Percentiles rank a stretch among this genome's conserved stretches.
Evolutionary conservation across 2,797 vertebrate species (phyloP).

Genomic region (Melanogrammus aeglefinus): DNA sequence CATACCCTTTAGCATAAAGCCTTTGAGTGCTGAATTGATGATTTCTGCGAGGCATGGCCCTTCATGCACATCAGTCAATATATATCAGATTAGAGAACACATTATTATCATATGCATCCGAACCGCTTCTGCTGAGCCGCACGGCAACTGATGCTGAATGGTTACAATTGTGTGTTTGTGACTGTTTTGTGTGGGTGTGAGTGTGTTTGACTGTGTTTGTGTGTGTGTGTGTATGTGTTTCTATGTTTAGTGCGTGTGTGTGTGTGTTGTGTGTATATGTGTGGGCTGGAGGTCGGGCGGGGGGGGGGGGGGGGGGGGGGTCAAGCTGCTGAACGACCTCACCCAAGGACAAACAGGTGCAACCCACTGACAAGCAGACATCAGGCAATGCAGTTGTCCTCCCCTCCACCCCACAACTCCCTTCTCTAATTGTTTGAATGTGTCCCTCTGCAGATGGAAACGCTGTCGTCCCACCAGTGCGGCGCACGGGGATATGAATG

Average conservation of each 20-base stretch:
- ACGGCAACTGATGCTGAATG: slow-evolving; percentile 49
- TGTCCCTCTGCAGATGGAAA: slow-evolving; percentile 45
- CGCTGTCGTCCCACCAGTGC: slow-evolving; percentile 39
- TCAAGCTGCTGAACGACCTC: slow-evolving; percentile 32
- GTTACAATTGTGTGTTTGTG: slow-evolving; percentile 35
- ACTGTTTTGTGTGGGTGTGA: too few species aligned
- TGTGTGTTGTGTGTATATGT: slow-evolving; percentile 16
- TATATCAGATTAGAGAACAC: slow-evolving; percentile 60
- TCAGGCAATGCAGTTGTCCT: slow-evolving; percentile 40
- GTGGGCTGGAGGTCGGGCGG: slow-evolving; percentile 30
- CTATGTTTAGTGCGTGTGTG: too few species aligned
- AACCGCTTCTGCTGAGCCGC: slow-evolving; percentile 36
- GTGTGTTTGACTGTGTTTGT: too few species aligned
- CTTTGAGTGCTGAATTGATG: slow-evolving; percentile 40
- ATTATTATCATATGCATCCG: slow-evolving; percentile 64
- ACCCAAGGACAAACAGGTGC: slow-evolving; percentile 72
- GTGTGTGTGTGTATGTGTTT: too few species aligned
- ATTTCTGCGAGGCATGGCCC: slow-evolving; percentile 52
- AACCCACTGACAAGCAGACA: slow-evolving; percentile 45
- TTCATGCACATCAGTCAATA: slow-evolving; percentile 56
- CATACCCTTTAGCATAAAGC: slow-evolving; percentile 52
- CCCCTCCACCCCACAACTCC: slow-evolving; percentile 19
- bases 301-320: slow-evolving; percentile 35
- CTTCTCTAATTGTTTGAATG: slow-evolving; percentile 43
- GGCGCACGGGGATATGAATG: slow-evolving; percentile 48